Percentiles rank a stretch among this genome's conserved stretches.
Conservation (phyloP, 2,113 vertebrate species). For the Lontra canadensis region DNA sequence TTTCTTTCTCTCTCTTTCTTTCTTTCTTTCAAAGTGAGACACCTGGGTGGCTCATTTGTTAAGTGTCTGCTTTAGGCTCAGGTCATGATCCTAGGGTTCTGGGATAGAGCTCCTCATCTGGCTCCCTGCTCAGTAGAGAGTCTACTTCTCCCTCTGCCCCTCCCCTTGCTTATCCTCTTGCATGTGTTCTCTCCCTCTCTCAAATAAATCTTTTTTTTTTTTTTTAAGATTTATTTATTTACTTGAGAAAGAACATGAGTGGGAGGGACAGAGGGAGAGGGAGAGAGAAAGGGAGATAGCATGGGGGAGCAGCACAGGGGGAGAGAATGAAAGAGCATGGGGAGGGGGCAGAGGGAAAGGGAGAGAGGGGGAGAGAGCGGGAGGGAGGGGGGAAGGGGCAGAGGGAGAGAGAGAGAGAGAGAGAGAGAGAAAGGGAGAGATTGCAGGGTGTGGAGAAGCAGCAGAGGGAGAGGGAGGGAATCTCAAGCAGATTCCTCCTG, state of each 20-base stretch:
- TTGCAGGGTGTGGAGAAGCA: background rate
- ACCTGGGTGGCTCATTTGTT: background rate
- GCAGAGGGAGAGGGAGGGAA: background rate
- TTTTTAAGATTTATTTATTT: too few species aligned
- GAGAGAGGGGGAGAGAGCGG: too few species aligned
- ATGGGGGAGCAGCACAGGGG: too few species aligned
- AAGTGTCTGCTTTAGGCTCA: background rate
- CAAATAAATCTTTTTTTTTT: too few species aligned
- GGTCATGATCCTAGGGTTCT: background rate
- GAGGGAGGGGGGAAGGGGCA: too few species aligned
- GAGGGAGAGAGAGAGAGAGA: too few species aligned
- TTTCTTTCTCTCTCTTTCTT: background rate
- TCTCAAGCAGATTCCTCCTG: background rate
- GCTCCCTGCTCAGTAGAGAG: background rate
- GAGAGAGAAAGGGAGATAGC: too few species aligned
- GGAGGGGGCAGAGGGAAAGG: too few species aligned
- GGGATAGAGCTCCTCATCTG: background rate
- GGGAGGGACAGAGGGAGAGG: too few species aligned
- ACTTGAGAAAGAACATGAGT: too few species aligned
- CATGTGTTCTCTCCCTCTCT: background rate
- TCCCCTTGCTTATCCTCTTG: background rate
- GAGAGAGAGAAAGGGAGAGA: background rate
- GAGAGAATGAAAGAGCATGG: too few species aligned
- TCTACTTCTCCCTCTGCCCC: background rate
- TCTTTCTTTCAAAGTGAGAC: background rate